Evolutionary conservation across 2,797 vertebrate species (phyloP).

Genomic region (Poliocrania exsul): DNA sequence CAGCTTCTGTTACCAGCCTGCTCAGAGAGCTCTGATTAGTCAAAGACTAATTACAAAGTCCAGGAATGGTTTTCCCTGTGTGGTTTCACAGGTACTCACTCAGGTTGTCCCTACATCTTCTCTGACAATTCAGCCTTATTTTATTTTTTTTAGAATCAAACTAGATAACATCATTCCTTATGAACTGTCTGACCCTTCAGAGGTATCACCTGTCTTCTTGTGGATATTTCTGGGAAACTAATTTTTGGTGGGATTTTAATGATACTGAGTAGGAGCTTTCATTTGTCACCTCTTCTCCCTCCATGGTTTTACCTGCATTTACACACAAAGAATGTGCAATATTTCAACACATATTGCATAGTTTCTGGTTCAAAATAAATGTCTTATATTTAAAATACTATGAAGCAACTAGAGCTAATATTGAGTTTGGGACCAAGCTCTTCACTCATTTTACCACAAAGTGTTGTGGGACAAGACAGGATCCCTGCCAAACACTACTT

Average conservation of each 20-base stretch:
- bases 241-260: accelerated
- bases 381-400: neutral
- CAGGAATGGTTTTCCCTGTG: neutral
- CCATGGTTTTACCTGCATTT: neutral
- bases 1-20: accelerated
- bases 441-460: neutral
- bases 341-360: neutral
- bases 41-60: neutral
- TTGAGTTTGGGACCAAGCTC: neutral
- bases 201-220: neutral
- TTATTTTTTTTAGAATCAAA: neutral
- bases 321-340: neutral
- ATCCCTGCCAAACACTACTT: neutral
- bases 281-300: accelerated
- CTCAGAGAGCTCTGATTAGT: neutral
- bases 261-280: neutral
- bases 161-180: neutral
- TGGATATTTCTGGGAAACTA: neutral
- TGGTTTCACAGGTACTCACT: neutral
- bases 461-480: neutral
- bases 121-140: neutral
- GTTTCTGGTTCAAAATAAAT: neutral
- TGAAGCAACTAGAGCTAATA: neutral
- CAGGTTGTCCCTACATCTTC: neutral
- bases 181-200: neutral